Evolutionary conservation across 23 tunicate species (phyloP), one percentile per base, ranked within the genome.

Genomic region (Trididemnum nubilum): DNA sequence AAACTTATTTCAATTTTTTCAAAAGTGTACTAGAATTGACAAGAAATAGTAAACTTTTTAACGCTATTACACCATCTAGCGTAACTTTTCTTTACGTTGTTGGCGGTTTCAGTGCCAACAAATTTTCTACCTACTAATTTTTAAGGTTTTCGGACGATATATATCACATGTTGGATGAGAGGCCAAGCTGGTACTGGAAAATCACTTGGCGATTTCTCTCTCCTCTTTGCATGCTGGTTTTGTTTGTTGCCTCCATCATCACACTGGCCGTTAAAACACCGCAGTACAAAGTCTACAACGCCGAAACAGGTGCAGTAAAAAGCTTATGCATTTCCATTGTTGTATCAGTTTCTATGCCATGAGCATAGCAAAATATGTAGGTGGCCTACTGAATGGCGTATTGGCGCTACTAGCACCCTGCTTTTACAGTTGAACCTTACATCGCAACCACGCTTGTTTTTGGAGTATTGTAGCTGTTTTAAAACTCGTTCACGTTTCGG

Each of bases 171-270:
- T 51, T 93, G 39, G 93, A 87, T 24, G 85, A 83, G 7, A 71
- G 64, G 15, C 98, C 98, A 28, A 88, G 93, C 29, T 80, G 81
- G 89, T 93, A 76, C 51, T 93, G 98, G 98, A 84, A 70, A 34
- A 51, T 73, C 37, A 87, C 89, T 40, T 93, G 98, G 98, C 81
- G 86, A 34, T 73, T 67, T 51, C 49, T 93, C 19, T 93, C 98
- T 15, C 98, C 98, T 15, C 66, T 93, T 19, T 88, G 93, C 51
- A 93, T 93, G 98, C 34, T 78, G 9, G 82, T 83, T 0, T 79
- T 93, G 1, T 93, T 93, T 51, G 66, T 80, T 2, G 76, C 89
- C 18, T 93, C 98, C 0, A 73, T 93, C 44, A 39, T 87, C 15
- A 23, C 69, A 7, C 89, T 93, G 26, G 84, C 77, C 35, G 35